Evolutionary conservation across 2,888 invertebrate genomes (phyloP).

Genomic region (Leucoma salicis): DNA sequence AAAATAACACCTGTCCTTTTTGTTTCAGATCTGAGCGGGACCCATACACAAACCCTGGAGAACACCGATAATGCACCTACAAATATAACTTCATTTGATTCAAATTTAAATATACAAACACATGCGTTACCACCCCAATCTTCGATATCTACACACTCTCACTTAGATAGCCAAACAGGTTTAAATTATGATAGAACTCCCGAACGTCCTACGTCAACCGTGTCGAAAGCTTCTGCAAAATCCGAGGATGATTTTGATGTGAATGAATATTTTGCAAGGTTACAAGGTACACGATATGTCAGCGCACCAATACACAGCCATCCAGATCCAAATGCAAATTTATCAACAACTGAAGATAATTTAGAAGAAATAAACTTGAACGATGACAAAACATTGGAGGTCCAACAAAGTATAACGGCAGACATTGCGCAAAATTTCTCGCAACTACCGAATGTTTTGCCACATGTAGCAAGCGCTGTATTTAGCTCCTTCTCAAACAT

Average conservation of each 20-base stretch:
- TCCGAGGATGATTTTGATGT: slow-evolving; percentile 75
- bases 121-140: slow-evolving; percentile 13
- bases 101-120: slow-evolving; percentile 39
- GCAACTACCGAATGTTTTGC: slow-evolving; percentile 81
- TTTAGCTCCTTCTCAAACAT: slow-evolving; percentile 84
- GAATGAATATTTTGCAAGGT: slow-evolving; percentile 71
- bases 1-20: slow-evolving; percentile 15
- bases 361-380: slow-evolving; percentile 69
- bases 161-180: slow-evolving; percentile 17
- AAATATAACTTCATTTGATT: slow-evolving; percentile 54
- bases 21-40: slow-evolving; percentile 65
- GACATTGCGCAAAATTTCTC: slow-evolving; percentile 81
- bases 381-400: slow-evolving; percentile 48
- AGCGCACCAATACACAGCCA: slow-evolving; percentile 67
- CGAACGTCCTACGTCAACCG: slow-evolving; percentile 23
- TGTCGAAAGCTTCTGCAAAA: slow-evolving; percentile 51
- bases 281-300: slow-evolving; percentile 71
- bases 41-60: slow-evolving; percentile 45
- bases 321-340: slow-evolving; percentile 74
- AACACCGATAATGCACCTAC: slow-evolving; percentile 45
- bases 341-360: slow-evolving; percentile 67
- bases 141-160: slow-evolving; percentile 16
- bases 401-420: slow-evolving; percentile 65
- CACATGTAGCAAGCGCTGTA: slow-evolving; percentile 84
- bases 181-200: slow-evolving; percentile 9